Evolutionary conservation across 2,797 vertebrate species (phyloP), one percentile per base, ranked within the genome.

Genomic region (Cynopterus sphinx): DNA sequence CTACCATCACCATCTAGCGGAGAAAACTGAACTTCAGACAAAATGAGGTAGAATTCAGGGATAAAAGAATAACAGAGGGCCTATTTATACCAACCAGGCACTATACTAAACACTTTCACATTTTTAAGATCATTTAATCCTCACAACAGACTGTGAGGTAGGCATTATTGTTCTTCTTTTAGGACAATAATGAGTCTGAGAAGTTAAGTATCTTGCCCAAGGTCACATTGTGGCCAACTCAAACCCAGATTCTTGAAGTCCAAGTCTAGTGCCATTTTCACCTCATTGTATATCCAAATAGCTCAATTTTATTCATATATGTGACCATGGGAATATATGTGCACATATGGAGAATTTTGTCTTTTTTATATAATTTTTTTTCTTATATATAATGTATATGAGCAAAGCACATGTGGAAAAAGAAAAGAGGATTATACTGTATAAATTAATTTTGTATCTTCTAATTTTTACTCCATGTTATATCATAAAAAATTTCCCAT

Each of bases 1-100:
- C 75, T 90, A 88, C 33, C 63, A 96, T 49, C 85, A 49, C 96
- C 91, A 96, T 65, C 96, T 97, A 96, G 95, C 94, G 92, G 96
- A 94, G 92, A 90, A 95, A 95, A 96, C 73, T 70, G 87, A 95
- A 96, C 87, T 95, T 95, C 88, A 94, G 85, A 85, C 21, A 75
- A 53, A 78, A 74, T 5, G n/a, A 94, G 39, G 16, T 74, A 70
- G 22, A 21, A 46, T 57, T 83, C 57, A 61, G 39, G 15, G 43
- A 53, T 55, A 83, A 73, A 74, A 39, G 22, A 85, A 51, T 0
- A 41, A 21, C 0, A 31, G 8, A 85, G 24, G n/a, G 22, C 11
- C 39, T 24, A 11, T 26, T 36, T 5, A 33, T 33, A 33, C 13
- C 63, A 19, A 10, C 19, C 8, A 21, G 2, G 17, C 26, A 67